These are phyloP conservation scores for Todus mexicanus DNA, from an alignment of 2,797 vertebrate species.

Conservation along the genomic window DNA sequence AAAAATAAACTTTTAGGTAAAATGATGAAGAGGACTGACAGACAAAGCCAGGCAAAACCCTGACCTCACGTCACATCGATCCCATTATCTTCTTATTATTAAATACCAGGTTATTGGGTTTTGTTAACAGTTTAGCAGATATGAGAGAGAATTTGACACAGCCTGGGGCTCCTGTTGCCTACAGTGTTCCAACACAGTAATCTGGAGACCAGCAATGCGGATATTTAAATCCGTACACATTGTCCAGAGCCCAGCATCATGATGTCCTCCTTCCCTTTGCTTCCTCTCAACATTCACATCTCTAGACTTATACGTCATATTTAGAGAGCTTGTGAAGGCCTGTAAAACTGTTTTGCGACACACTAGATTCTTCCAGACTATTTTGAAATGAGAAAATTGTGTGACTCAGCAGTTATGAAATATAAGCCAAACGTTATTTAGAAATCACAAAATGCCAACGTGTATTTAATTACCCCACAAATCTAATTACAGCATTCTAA, in stretches of 20 bases:
- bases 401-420: conserved; percentile 17
- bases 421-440: neutral
- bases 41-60: neutral
- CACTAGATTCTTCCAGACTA: neutral
- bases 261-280: neutral
- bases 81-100: neutral
- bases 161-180: neutral
- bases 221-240: neutral
- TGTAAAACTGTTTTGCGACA: neutral
- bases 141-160: neutral
- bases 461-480: neutral
- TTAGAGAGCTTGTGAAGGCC: neutral
- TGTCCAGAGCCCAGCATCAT: neutral
- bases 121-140: neutral
- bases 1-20: neutral
- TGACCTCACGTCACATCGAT: neutral
- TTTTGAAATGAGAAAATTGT: neutral
- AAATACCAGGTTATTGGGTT: no score
- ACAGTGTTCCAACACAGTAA: neutral
- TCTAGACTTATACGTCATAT: neutral
- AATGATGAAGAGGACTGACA: neutral
- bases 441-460: neutral
- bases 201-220: neutral
- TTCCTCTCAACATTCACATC: neutral
- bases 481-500: neutral